These are phyloP conservation scores for Drosophila limbata DNA, from an alignment of 2,888 invertebrate genomes.

Conservation along the genomic window DNA sequence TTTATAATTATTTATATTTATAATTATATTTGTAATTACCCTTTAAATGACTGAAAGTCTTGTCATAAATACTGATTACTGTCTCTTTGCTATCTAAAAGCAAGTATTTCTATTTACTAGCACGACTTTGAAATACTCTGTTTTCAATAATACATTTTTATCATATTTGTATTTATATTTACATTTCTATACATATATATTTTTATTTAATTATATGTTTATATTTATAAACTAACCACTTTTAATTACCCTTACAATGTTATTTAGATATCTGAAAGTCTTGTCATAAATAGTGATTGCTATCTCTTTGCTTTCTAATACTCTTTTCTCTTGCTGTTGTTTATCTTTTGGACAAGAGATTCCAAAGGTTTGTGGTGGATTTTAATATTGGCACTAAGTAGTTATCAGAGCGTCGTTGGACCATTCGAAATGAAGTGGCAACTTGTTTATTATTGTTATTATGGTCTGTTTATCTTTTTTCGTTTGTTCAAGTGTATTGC, in stretches of 20 bases:
- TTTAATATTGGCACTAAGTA: constrained; percentile 77
- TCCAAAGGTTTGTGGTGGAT: constrained; percentile 65
- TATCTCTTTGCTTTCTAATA: background rate
- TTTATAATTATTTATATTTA: background rate
- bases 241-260: constrained; percentile 15
- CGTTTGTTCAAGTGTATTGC: constrained; percentile 42
- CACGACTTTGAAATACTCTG: constrained; percentile 32
- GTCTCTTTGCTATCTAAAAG: background rate
- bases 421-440: constrained; percentile 76
- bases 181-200: too few relatives aligned
- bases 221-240: background rate
- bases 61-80: too few relatives aligned
- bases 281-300: constrained; percentile 75
- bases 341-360: constrained; percentile 56
- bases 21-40: too few relatives aligned
- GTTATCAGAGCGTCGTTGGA: constrained; percentile 64
- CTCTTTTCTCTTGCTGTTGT: constrained; percentile 37
- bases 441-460: constrained; percentile 79
- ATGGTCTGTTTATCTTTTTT: constrained; percentile 65
- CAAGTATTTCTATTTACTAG: background rate
- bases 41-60: background rate
- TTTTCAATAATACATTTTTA: background rate
- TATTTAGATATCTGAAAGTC: constrained; percentile 25
- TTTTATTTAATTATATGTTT: background rate
- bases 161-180: too few relatives aligned